Base-by-base conservation (phyloP, 53 echinoderm and acorn worm species). In the Echinarachnius parma region DNA sequence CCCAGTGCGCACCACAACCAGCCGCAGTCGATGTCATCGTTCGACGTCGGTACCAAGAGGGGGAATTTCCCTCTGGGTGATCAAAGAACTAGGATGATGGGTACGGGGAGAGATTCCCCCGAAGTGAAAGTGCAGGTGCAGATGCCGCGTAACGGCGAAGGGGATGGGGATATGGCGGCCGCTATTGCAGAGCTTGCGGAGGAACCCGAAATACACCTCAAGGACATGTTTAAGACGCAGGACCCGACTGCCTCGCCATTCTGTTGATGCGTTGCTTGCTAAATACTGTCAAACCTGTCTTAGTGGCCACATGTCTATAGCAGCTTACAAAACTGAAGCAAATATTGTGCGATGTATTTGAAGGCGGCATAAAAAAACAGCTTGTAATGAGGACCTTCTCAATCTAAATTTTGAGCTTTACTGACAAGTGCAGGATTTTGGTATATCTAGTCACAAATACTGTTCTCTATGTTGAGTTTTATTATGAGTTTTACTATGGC, bases 221-320 rank as follows among this genome's bases (percentile, higher is more conserved):
- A 96, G 59, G 98, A 91, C 72, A 91, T 96, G 87, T 96, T 96
- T 27, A 96, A 91, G 62, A 85, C 85, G 7, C 88, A 81, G 36
- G 98, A 96, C 32, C 98, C 98, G 10, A 96, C 91, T 16, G 98
- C 98, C 0, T 96, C 98, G 1, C 91, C 98, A 14, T 96, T 96
- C 58, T 89, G 55, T 32, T 78, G 14, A 65, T 31, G n/a, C n/a
- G n/a, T n/a, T n/a, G n/a, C n/a, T n/a, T n/a, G n/a, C n/a, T n/a
- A n/a, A n/a, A n/a, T n/a, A n/a, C n/a, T n/a, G n/a, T n/a, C n/a
- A n/a, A n/a, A n/a, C n/a, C n/a, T n/a, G n/a, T n/a, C n/a, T n/a
- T n/a, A n/a, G n/a, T n/a, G n/a, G n/a, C n/a, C n/a, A n/a, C n/a
- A n/a, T n/a, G n/a, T n/a, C n/a, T n/a, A n/a, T n/a, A n/a, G n/a